A percentile compares a stretch with the other conserved stretches of the same genome.
Conservation (phyloP, 2,797 vertebrate genomes). For the Neosilurus hyrtlii region DNA sequence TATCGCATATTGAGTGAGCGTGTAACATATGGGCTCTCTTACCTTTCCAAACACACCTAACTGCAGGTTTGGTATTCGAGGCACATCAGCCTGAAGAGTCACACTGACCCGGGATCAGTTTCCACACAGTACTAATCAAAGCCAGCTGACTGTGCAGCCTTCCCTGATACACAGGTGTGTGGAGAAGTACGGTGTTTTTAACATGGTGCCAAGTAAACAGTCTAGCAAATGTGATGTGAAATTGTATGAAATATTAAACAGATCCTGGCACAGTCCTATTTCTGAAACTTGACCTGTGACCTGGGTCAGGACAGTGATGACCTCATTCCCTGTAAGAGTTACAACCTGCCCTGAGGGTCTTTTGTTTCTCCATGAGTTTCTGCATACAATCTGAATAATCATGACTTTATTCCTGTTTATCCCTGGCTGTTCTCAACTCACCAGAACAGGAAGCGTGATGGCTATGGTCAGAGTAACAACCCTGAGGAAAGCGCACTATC, state of each 20-base stretch:
- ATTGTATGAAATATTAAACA: background rate
- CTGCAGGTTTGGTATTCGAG: constrained; percentile 13
- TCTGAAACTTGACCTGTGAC: background rate
- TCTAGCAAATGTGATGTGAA: background rate
- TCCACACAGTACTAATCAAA: background rate
- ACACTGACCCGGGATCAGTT: constrained; percentile 6
- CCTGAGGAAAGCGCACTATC: background rate
- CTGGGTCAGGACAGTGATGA: background rate
- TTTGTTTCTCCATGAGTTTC: background rate
- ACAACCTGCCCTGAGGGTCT: background rate
- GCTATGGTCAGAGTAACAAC: no score
- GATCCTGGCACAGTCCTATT: background rate
- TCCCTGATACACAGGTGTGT: background rate
- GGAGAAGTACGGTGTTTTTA: background rate
- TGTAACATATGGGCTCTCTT: constrained; percentile 12
- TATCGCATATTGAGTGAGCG: background rate
- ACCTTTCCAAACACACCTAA: background rate
- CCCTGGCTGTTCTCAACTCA: no score
- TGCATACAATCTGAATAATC: background rate
- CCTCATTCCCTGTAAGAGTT: background rate
- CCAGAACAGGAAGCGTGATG: no score
- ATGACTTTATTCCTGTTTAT: no score
- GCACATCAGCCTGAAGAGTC: constrained; percentile 9
- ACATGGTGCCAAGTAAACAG: background rate
- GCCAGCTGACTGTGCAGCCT: background rate